Base-by-base conservation (phyloP, 1,140 invertebrate genomes). In the Dendrolimus kikuchii region DNA sequence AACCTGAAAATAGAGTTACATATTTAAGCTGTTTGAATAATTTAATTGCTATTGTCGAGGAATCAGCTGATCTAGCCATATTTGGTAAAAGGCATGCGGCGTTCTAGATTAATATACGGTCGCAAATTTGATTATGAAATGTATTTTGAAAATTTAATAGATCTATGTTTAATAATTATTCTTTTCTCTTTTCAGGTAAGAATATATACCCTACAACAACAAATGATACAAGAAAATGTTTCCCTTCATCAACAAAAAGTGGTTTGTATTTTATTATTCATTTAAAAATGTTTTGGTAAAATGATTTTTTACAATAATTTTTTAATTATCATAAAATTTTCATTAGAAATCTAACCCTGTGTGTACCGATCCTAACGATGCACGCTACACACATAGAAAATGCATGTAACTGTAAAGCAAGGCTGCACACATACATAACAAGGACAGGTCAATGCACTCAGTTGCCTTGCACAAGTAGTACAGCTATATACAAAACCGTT, bases 401-500 rank as follows among this genome's bases (percentile, higher is more conserved):
- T 53, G 57, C 69, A 69, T 79, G 80, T 83, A 82, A 84, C 81
- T 77, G 80, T 85, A 83, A 70, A 80, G 77, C 82, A 84, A 86
- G 82, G 80, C 77, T 84, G 75, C 81, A 86, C 81, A 86, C 83
- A 71, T 63, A 58, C 57, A 55, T 64, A 86, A 77, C 83, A 86
- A 86, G 83, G 83, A 86, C 83, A 86, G 83, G 83, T 86, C 83
- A 83, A 83, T 68, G 81, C 75, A 78, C 83, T 86, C 71, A 47
- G 74, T 86, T 84, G 78, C 83, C 83, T 86, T 86, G 82, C 77
- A 71, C 66, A 73, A 85, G 68, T 65, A 70, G 64, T 64, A 68
- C 55, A 49, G 64, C 66, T 39, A 64, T 74, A 83, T 60, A 67
- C 55, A 51, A 56, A 38, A 45, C 48, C 51, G 40, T 47, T 40